Evolutionary conservation across 2,113 vertebrate genomes (phyloP).

Genomic region (Ibidorhyncha struthersii): DNA sequence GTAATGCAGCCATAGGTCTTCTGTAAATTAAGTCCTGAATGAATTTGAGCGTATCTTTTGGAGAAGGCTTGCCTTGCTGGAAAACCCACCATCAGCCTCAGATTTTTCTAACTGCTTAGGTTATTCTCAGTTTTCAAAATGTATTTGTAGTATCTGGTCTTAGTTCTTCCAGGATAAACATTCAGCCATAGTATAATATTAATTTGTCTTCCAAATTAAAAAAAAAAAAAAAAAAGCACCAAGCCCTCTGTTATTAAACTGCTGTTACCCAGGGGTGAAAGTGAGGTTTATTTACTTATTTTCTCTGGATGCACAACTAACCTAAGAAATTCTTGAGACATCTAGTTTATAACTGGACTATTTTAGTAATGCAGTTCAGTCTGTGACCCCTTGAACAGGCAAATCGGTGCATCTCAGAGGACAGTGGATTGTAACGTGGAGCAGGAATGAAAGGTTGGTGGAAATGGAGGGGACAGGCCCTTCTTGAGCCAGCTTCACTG

Average conservation of each 20-base stretch:
- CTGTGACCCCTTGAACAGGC: not conserved
- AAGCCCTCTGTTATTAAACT: not conserved
- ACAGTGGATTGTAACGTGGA: not conserved
- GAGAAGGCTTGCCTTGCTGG: not conserved
- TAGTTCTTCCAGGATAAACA: not conserved
- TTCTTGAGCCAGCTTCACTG: not conserved
- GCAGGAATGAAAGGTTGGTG: not conserved
- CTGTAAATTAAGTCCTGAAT: not conserved
- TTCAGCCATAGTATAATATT: not conserved
- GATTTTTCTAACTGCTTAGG: not conserved
- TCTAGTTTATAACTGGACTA: not conserved
- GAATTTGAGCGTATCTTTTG: not conserved
- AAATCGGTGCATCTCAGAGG: rapidly evolving
- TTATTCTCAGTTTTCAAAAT: not conserved
- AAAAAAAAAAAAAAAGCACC: not conserved
- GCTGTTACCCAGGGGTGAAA: not conserved
- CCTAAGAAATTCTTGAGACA: not conserved
- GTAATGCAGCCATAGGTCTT: not conserved
- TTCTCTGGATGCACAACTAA: not conserved
- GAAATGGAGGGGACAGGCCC: not conserved
- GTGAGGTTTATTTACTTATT: not conserved
- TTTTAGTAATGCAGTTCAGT: not conserved
- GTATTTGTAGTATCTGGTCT: not conserved
- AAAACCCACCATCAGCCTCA: not conserved
- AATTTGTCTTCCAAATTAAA: not conserved